Evolutionary conservation across 1,140 invertebrate genomes (phyloP).

Genomic region (Octopus bimaculoides): DNA sequence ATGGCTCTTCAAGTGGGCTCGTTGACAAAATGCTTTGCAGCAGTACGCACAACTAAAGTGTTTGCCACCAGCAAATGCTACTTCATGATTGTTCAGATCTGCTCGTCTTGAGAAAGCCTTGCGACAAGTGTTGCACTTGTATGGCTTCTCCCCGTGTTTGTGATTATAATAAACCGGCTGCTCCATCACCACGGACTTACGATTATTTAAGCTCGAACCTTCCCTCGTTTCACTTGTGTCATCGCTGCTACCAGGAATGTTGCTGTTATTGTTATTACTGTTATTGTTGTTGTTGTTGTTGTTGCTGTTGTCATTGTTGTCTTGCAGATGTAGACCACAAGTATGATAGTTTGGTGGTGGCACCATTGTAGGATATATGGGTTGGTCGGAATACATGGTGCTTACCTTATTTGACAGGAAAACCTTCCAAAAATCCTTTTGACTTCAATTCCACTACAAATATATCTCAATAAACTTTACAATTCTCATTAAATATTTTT

Average conservation of each 20-base stretch:
- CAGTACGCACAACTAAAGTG: conserved; percentile 55
- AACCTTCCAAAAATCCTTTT: no score
- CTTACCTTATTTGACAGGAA: no score
- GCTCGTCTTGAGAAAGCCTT: conserved; percentile 82
- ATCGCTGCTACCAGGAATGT: no score
- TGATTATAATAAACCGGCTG: background rate
- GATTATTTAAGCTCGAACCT: no score
- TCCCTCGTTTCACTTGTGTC: no score
- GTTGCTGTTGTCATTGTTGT: no score
- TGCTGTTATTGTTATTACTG: no score
- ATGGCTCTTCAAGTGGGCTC: conserved; percentile 72
- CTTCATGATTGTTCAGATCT: conserved; percentile 55
- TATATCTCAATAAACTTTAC: no score
- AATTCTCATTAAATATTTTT: no score
- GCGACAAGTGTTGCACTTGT: conserved; percentile 82
- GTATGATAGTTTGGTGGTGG: conserved; percentile 1
- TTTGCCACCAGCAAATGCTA: conserved; percentile 50
- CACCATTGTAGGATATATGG: background rate
- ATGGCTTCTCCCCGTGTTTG: conserved; percentile 59
- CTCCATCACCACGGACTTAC: background rate
- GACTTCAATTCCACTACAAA: no score
- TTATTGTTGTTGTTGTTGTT: no score
- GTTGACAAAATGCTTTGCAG: conserved; percentile 30
- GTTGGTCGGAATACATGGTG: conserved; percentile 1
- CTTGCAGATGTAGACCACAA: background rate